Base-by-base conservation (phyloP, 2,113 vertebrate species). In the Atractosteus spatula region DNA sequence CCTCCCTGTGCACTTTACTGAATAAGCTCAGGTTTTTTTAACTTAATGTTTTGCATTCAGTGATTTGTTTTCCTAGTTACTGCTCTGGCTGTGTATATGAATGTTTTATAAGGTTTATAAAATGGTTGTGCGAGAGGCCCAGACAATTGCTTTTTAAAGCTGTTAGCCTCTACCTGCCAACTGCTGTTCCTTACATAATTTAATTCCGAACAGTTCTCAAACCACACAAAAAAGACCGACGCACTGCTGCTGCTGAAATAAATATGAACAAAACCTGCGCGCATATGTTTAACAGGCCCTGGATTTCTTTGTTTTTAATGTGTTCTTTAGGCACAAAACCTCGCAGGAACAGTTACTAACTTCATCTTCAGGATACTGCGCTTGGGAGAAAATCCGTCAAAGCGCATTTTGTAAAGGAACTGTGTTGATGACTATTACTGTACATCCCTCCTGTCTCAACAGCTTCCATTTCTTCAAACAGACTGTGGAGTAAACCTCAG, bases 51-150 rank as follows among this genome's bases (percentile, higher is more conserved):
- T 87, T 84, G 82, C 62, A 86, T 86, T 84, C 81, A 73, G 59
- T 74, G 17, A 76, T 76, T 78, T 82, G 73, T 82, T 83, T 84
- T 74, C 74, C 77, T 55, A 68, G 74, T 78, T 78, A 74, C 71
- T 80, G 78, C 80, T 80, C 75, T 65, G 73, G 69, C 74, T 76
- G 63, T 63, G 69, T 70, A 76, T 65, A 71, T 73, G 65, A 67
- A 77, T 68, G 74, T 82, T 89, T 87, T 81, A 84, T 78, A 71
- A 68, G 71, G 75, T 74, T 74, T 77, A 81, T 89, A 85, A 88
- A 91, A 83, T 12, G 57, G 55, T 69, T 72, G 66, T 71, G 63
- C 63, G 45, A 70, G 71, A 73, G 54, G 62, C 75, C 71, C 73
- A 77, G 69, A 73, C 70, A 77, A 77, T 68, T 79, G 71, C 65